phyloP scores from a whole-genome alignment of 2,113 vertebrate species.

The Osmerus mordax region DNA sequence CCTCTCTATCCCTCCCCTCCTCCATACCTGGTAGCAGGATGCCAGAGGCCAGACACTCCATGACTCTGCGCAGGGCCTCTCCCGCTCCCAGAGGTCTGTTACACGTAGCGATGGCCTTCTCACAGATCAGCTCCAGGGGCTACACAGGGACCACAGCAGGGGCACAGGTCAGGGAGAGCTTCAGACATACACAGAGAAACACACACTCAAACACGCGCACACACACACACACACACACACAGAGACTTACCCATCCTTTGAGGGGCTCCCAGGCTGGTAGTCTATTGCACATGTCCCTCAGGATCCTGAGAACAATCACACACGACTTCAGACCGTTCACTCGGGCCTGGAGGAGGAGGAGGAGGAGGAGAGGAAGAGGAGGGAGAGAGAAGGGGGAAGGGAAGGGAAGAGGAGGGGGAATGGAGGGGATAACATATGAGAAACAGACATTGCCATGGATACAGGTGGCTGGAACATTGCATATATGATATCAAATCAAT shows the following conservation, averaged over 20 bases:
- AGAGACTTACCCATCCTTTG: constrained; percentile 95
- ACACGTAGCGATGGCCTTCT: constrained; percentile 99
- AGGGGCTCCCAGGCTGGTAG: constrained; percentile 93
- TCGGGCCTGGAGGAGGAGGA: constrained; percentile 87
- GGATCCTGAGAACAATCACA: constrained; percentile 97
- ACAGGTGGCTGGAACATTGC: no score
- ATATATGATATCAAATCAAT: no score
- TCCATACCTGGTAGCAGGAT: constrained; percentile 92
- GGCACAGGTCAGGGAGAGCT: background rate
- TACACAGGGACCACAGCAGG: constrained; percentile 43
- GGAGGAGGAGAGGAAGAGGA: constrained; percentile 47
- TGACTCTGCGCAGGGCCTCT: constrained; percentile 94
- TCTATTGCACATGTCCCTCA: constrained; percentile 98
- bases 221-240: background rate
- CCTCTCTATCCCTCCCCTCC: background rate
- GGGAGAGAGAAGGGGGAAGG: background rate
- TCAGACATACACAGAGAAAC: no score
- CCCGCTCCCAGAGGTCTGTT: constrained; percentile 96
- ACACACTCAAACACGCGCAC: background rate
- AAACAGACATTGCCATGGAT: no score
- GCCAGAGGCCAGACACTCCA: constrained; percentile 97
- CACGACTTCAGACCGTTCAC: constrained; percentile 99
- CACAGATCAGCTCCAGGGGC: constrained; percentile 98
- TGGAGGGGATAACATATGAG: background rate
- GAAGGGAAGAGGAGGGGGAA: background rate